Evolutionary conservation across 2,797 vertebrate species (phyloP).

Genomic region (Limnodromus scolopaceus): DNA sequence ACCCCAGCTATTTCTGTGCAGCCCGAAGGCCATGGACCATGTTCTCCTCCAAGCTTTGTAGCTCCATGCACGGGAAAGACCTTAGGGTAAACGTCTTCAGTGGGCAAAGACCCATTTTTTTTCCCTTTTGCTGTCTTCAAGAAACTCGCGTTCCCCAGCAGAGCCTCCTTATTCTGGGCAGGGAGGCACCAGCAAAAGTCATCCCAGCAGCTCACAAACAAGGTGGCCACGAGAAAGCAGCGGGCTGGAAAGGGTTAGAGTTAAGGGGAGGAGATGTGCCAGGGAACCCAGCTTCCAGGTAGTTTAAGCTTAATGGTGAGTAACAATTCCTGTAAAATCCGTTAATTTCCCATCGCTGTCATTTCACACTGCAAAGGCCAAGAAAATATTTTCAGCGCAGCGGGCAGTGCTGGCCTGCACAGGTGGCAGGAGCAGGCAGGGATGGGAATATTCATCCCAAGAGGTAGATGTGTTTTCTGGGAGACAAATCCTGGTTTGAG

Average conservation of each 20-base stretch:
- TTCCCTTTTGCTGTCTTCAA: not conserved
- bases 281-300: not conserved
- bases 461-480: not conserved
- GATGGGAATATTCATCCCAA: not conserved
- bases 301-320: not conserved
- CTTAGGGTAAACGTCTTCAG: too few relatives aligned
- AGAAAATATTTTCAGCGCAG: not conserved
- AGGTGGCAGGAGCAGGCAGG: not conserved
- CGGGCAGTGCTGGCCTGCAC: not conserved
- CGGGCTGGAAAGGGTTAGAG: not conserved
- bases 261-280: not conserved
- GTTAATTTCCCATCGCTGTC: not conserved
- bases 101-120: not conserved
- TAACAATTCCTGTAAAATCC: not conserved
- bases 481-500: not conserved
- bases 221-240: not conserved
- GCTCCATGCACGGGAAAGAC: not conserved
- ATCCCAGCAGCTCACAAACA: not conserved
- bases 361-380: not conserved
- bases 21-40: too few relatives aligned
- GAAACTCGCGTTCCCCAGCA: not conserved
- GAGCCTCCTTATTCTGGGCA: not conserved
- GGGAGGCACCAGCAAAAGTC: not conserved
- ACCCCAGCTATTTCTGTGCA: not conserved
- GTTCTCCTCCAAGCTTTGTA: not conserved